These are phyloP conservation scores for Ditylenchus dipsaci DNA, from an alignment of 1,140 invertebrate species.

Conservation along the genomic window DNA sequence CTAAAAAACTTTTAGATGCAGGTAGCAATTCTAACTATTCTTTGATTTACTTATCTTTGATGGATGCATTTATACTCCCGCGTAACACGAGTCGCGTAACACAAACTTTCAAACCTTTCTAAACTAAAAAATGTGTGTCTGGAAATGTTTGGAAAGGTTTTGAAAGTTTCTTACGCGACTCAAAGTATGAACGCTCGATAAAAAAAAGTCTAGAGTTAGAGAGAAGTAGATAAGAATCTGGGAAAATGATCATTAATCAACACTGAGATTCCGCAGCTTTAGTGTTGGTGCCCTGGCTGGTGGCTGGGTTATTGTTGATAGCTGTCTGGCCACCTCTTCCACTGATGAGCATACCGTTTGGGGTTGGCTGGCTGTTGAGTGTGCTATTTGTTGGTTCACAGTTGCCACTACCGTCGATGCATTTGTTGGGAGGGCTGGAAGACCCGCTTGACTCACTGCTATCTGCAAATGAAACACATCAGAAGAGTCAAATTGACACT, in stretches of 20 bases:
- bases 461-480: background rate
- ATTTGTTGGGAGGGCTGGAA: background rate
- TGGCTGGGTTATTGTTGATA: background rate
- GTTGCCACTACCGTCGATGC: background rate
- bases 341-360: background rate
- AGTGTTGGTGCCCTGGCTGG: background rate
- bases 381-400: background rate
- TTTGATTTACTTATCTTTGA: no score
- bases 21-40: no score
- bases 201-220: conserved; percentile 39
- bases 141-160: no score
- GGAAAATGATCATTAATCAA: background rate
- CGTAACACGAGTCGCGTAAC: no score
- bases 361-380: background rate
- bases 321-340: background rate
- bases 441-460: background rate
- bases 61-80: no score
- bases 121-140: no score
- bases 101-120: no score
- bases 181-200: no score
- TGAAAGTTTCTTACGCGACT: no score
- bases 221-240: no score
- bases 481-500: background rate
- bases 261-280: conserved; percentile 2
- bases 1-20: no score